Conservation (phyloP, 2,797 vertebrate species). For the Natrix natrix region DNA sequence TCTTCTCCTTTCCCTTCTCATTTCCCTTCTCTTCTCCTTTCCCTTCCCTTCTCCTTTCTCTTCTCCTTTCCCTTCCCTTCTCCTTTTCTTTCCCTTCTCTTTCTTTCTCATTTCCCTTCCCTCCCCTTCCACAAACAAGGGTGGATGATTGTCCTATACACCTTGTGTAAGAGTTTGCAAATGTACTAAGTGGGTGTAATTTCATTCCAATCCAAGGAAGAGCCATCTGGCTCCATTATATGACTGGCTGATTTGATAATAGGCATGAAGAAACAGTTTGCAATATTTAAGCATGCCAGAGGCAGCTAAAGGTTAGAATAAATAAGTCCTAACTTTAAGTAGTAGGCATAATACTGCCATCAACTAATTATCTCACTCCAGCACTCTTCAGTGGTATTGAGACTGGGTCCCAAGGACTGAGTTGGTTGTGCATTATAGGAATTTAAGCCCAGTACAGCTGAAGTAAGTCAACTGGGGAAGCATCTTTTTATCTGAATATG, state of each 20-base stretch:
- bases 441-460: neutral
- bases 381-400: neutral
- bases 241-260: constrained; percentile 28
- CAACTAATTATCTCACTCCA: neutral
- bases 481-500: neutral
- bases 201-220: constrained; percentile 16
- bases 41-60: no score
- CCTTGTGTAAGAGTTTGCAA: constrained; percentile 9
- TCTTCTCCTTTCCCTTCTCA: no score
- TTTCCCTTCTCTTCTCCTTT: no score
- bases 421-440: neutral
- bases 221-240: constrained; percentile 34
- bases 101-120: neutral
- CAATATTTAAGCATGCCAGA: constrained; percentile 17
- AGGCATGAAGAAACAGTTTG: constrained; percentile 29
- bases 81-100: no score
- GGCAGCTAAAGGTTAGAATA: neutral
- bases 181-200: constrained; percentile 19
- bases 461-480: neutral
- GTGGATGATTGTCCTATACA: neutral
- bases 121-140: neutral
- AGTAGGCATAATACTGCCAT: neutral
- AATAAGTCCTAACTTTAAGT: neutral
- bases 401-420: neutral
- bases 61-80: no score